Evolutionary conservation across 2,113 vertebrate genomes (phyloP), one percentile per base, ranked within the genome.

Genomic region (Dicrurus megarhynchus): DNA sequence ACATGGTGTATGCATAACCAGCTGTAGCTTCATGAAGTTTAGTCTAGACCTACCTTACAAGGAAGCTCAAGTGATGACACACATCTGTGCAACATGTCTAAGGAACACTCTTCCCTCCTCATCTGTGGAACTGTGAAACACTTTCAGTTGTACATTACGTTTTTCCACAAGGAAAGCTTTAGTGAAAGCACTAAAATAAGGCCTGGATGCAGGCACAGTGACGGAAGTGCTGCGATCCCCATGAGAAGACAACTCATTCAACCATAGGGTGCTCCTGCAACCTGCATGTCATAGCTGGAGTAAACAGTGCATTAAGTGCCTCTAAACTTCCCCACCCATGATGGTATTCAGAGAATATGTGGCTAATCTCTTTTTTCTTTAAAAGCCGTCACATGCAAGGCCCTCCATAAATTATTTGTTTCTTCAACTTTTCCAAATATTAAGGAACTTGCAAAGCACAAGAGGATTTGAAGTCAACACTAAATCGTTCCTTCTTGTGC

Each of bases 361-460:
- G 64, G 63, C 26, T 79, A 27, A 74, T 67, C 1, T 15, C 30
- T 78, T 57, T 78, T 59, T 65, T 20, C 37, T 32, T 68, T 46
- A 41, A 57, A 93, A 88, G 42, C 7, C 2, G 1, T 70, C 55
- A 57, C 13, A 61, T 14, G 26, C 41, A 86, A 85, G 23, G 67
- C 32, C 11, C 39, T 65, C 27, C 30, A 89, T 10, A 67, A 89
- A 87, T 49, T 50, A 52, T 50, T 44, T 80, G 21, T 50, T 81
- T 77, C 49, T 85, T 93, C 39, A 75, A 19, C 69, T 78, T 84
- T 87, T 73, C 49, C 77, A 87, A 92, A 81, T 32, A 55, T n/a
- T 71, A 70, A 84, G 47, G 30, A 78, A 70, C 24, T 79, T 20
- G 44, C 57, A 84, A 78, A 90, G 77, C 24, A 76, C 44, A 90